Evolutionary conservation across 2,888 invertebrate genomes (phyloP).

Genomic region (Anthophora plumipes): DNA sequence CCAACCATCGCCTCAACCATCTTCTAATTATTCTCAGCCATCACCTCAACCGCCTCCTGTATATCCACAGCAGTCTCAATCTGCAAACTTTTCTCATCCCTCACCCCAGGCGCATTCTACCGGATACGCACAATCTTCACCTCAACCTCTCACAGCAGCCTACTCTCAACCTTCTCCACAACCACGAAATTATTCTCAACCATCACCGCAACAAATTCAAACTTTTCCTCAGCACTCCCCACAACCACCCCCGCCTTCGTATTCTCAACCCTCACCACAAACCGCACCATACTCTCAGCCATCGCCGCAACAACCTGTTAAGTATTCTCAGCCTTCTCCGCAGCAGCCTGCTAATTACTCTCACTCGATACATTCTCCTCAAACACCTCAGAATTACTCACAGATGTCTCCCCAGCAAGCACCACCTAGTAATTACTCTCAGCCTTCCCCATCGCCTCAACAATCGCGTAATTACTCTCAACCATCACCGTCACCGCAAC

Average conservation of each 20-base stretch:
- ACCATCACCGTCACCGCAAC: conserved; percentile 74
- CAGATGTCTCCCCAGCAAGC: conserved; percentile 83
- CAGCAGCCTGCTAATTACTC: conserved; percentile 81
- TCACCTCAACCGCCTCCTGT: conserved; percentile 69
- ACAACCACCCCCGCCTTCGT: conserved; percentile 83
- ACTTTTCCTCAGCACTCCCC: conserved; percentile 77
- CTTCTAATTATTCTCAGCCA: conserved; percentile 71
- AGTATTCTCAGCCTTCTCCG: conserved; percentile 83
- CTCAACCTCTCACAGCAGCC: conserved; percentile 75
- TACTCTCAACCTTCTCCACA: conserved; percentile 75
- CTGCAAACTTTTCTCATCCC: conserved; percentile 83
- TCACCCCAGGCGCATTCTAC: conserved; percentile 70
- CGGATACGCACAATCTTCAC: conserved; percentile 81
- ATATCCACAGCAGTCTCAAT: conserved; percentile 79
- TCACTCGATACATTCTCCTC: conserved; percentile 78
- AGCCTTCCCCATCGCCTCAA: conserved; percentile 80
- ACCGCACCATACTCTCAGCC: conserved; percentile 73
- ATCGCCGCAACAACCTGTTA: conserved; percentile 80
- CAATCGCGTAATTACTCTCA: conserved; percentile 83
- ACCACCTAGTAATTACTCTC: conserved; percentile 76
- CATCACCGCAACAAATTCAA: conserved; percentile 75
- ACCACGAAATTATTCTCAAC: conserved; percentile 78
- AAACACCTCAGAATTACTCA: conserved; percentile 85
- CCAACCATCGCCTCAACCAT: conserved; percentile 79
- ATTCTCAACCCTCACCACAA: conserved; percentile 78